These are phyloP conservation scores for Poeciliopsis infans DNA, from an alignment of 2,797 vertebrate genomes.

Conservation along the genomic window DNA sequence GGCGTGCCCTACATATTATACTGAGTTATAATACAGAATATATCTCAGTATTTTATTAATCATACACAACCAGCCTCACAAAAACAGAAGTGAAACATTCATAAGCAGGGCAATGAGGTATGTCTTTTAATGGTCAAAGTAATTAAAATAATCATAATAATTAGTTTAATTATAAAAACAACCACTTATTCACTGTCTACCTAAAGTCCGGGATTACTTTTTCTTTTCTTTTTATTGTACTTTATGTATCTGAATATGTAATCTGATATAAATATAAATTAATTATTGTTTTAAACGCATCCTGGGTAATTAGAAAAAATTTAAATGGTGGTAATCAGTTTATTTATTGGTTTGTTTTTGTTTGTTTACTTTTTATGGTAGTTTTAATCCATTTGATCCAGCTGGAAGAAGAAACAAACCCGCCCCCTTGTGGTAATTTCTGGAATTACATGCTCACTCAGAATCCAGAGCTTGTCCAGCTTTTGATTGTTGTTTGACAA, in stretches of 20 bases:
- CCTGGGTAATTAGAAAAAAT: neutral
- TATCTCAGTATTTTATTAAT: constrained; percentile 28
- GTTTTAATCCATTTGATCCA: neutral
- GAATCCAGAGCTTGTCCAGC: neutral
- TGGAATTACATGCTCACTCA: neutral
- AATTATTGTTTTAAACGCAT: neutral
- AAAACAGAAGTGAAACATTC: neutral
- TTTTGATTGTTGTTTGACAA: neutral
- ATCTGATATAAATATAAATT: neutral
- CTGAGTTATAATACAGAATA: constrained; percentile 18
- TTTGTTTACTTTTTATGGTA: neutral
- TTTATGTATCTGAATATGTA: neutral
- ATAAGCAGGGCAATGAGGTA: neutral
- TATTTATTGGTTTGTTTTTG: neutral
- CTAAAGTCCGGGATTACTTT: too few species aligned
- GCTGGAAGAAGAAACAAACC: constrained; percentile 10
- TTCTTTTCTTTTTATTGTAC: neutral
- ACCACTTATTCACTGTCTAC: neutral
- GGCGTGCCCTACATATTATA: constrained; percentile 52
- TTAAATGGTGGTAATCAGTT: neutral
- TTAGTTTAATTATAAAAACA: neutral
- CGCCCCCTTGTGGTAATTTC: constrained; percentile 46
- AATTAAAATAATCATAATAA: neutral
- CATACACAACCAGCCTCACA: constrained; percentile 17
- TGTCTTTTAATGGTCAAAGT: neutral